Percentiles rank a stretch among this genome's conserved stretches.
phyloP scores from a whole-genome alignment of 2,888 invertebrate genomes.

The Ophion obscuratus region DNA sequence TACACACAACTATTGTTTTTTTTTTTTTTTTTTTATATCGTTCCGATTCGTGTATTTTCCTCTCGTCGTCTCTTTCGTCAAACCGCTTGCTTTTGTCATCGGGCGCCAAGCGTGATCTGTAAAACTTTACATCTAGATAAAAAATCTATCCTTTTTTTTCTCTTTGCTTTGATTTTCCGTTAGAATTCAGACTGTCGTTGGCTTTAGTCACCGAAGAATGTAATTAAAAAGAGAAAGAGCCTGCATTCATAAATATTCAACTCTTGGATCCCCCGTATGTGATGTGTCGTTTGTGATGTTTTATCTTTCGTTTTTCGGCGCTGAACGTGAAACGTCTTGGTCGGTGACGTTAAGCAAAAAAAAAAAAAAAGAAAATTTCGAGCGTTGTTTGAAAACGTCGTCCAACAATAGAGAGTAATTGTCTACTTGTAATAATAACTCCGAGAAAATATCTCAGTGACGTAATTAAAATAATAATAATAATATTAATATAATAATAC shows the following conservation, averaged over 20 bases:
- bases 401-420: slow-evolving; percentile 62
- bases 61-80: background rate
- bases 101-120: slow-evolving; percentile 74
- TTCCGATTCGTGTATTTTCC: slow-evolving; percentile 6
- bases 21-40: background rate
- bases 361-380: background rate
- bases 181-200: slow-evolving; percentile 71
- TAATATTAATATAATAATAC: slow-evolving; percentile 78
- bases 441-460: slow-evolving; percentile 77
- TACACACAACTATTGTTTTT: slow-evolving; percentile 73
- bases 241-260: slow-evolving; percentile 49
- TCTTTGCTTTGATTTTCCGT: slow-evolving; percentile 72
- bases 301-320: slow-evolving; percentile 16
- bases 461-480: slow-evolving; percentile 75
- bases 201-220: slow-evolving; percentile 63
- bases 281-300: slow-evolving; percentile 16
- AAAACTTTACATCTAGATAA: slow-evolving; percentile 69
- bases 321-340: slow-evolving; percentile 31
- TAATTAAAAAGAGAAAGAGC: slow-evolving; percentile 40
- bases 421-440: slow-evolving; percentile 76
- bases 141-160: slow-evolving; percentile 66
- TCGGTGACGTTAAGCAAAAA: slow-evolving; percentile 26
- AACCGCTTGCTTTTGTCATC: slow-evolving; percentile 46
- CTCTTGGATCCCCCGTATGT: slow-evolving; percentile 23
- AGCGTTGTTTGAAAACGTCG: slow-evolving; percentile 42